Evolutionary conservation across 2,797 vertebrate species (phyloP).

Genomic region (Acomys russatus): DNA sequence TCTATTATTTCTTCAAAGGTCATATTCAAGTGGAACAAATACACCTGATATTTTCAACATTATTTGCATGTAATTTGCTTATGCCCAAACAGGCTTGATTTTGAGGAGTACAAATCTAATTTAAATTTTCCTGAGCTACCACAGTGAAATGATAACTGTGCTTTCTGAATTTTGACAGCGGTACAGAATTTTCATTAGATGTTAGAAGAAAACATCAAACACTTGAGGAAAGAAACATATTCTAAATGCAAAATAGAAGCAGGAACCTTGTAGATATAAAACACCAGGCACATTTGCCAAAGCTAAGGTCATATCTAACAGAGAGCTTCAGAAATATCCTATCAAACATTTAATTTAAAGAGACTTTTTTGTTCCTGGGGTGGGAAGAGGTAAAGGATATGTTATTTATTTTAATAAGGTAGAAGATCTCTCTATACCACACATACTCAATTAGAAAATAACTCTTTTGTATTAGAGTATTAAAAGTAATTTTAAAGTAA

Average conservation of each 20-base stretch:
- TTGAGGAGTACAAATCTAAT: conserved; percentile 80
- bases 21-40: conserved; percentile 73
- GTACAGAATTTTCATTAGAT: conserved; percentile 78
- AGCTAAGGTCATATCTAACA: conserved; percentile 66
- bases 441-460: conserved; percentile 45
- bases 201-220: conserved; percentile 73
- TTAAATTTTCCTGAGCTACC: conserved; percentile 77
- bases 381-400: neutral
- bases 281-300: conserved; percentile 62
- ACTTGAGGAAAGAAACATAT: conserved; percentile 65
- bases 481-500: neutral
- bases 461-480: neutral
- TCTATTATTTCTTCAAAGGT: conserved; percentile 75
- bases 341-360: conserved; percentile 65
- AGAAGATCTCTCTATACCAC: neutral
- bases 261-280: conserved; percentile 65
- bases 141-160: conserved; percentile 73
- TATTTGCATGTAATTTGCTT: conserved; percentile 81
- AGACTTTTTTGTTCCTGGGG: neutral
- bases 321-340: conserved; percentile 59
- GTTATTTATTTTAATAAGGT: conserved; percentile 70
- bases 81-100: conserved; percentile 71
- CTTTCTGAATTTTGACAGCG: conserved; percentile 77
- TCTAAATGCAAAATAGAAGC: conserved; percentile 79
- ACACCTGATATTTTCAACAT: conserved; percentile 75